Evolutionary conservation across 2,888 invertebrate genomes (phyloP).

Genomic region (Sesia apiformis): DNA sequence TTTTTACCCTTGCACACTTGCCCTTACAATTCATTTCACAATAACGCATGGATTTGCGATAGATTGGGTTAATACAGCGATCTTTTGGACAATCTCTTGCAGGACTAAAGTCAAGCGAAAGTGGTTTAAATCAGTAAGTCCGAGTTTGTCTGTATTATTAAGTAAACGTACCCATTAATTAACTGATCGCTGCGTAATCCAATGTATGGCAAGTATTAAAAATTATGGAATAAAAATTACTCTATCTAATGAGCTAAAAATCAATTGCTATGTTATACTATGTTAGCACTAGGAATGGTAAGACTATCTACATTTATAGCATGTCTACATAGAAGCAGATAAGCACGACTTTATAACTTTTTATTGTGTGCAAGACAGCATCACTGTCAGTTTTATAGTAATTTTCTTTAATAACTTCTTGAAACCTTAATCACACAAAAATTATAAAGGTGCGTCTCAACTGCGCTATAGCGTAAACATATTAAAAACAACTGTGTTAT

Average conservation of each 20-base stretch:
- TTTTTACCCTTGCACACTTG: constrained; percentile 33
- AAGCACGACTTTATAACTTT: background rate
- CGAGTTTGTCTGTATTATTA: too few relatives aligned
- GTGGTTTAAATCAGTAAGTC: too few relatives aligned
- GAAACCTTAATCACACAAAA: background rate
- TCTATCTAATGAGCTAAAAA: constrained; percentile 22
- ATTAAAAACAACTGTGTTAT: constrained; percentile 12
- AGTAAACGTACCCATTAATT: too few relatives aligned
- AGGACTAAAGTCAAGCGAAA: background rate
- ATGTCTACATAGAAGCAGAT: constrained; percentile 20
- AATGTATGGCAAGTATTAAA: background rate
- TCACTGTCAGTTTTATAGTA: too few relatives aligned
- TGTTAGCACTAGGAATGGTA: constrained; percentile 26
- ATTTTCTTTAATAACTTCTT: too few relatives aligned
- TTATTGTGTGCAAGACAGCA: too few relatives aligned
- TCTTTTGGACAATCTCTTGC: background rate
- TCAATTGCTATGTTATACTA: constrained; percentile 21
- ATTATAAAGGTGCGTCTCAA: constrained; percentile 15
- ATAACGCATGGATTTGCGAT: background rate
- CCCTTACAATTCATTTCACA: constrained; percentile 8
- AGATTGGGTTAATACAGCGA: background rate
- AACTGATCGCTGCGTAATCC: background rate
- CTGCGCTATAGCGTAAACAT: constrained; percentile 14
- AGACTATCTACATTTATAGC: constrained; percentile 16
- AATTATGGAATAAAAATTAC: constrained; percentile 6